Base-by-base conservation (phyloP, 2,797 vertebrate species). In the Acanthopagrus latus region DNA sequence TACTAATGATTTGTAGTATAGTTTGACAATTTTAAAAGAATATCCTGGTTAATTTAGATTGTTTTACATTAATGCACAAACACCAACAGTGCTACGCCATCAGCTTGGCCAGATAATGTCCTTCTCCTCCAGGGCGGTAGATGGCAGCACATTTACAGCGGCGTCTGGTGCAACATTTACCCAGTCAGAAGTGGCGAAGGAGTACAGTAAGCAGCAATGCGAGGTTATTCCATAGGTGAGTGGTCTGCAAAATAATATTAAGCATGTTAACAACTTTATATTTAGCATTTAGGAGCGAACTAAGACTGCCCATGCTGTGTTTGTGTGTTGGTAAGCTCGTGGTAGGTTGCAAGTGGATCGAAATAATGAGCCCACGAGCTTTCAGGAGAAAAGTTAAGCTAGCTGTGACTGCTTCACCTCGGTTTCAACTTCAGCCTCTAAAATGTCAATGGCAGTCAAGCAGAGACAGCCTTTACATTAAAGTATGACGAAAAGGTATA, bases 201-300 rank as follows among this genome's bases (percentile, higher is more conserved):
- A 48, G 47, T 8, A 10, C 23, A 52, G 56, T 11, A 48, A 48
- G 41, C 13, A 20, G 50, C 78, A 9, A 72, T 69, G 71, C 81
- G 78, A 92, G 90, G 86, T 91, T 90, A 71, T 55, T 81, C 72
- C 0, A 9, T 80, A 51, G 87, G 92, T 92, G 79, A 91, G 92
- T 91, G 20, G 2, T 12, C 14, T 11, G 3, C 4, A 2, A 18
- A 38, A 17, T 9, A 3, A 21, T 18, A 3, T 10, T 2, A 64
- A 33, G 25, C 14, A 44, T 21, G 38, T 16, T 13, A 3, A 0
- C 13, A n/a, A 23, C 14, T 1, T 18, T 1, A 11, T 4, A 2
- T 50, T 23, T 23, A 64, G 2, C 43, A 21, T 11, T 20, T 17
- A 20, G 0, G 7, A 29, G 8, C 47, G 0, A 17, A 12, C 4